phyloP scores from a whole-genome alignment of 2,888 invertebrate species.

The Lissonota sp. region DNA sequence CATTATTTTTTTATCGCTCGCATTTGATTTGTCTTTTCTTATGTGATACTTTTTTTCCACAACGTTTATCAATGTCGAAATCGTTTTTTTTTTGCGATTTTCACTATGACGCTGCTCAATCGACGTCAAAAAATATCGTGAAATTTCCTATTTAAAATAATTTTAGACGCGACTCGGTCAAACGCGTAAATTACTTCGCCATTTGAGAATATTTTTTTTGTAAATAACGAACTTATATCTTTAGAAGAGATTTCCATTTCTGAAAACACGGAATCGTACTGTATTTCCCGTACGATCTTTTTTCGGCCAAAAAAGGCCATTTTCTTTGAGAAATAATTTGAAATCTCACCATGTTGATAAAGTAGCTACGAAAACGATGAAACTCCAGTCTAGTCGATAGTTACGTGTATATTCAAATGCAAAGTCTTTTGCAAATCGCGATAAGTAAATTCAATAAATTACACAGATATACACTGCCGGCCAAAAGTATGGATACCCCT shows the following conservation, averaged over 20 bases:
- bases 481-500: too few relatives aligned
- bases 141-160: constrained; percentile 1
- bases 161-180: too few relatives aligned
- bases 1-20: constrained; percentile 35
- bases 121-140: constrained; percentile 24
- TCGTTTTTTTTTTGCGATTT: constrained; percentile 23
- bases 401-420: constrained; percentile 62
- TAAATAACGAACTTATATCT: constrained; percentile 41
- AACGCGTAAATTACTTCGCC: too few relatives aligned
- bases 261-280: constrained; percentile 19
- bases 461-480: constrained; percentile 37
- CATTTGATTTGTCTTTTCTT: constrained; percentile 20
- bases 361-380: constrained; percentile 56
- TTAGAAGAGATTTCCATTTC: constrained; percentile 36
- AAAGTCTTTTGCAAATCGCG: constrained; percentile 72
- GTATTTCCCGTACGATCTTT: constrained; percentile 21
- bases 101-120: constrained; percentile 32
- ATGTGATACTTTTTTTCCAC: constrained; percentile 41
- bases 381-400: constrained; percentile 74
- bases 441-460: constrained; percentile 42
- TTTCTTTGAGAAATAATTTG: too few relatives aligned
- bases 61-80: constrained; percentile 17
- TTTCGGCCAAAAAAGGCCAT: too few relatives aligned
- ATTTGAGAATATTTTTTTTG: constrained; percentile 15
- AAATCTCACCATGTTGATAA: constrained; percentile 4